Evolutionary conservation across 2,888 invertebrate species (phyloP).

Genomic region (Drosophila gaucha): DNA sequence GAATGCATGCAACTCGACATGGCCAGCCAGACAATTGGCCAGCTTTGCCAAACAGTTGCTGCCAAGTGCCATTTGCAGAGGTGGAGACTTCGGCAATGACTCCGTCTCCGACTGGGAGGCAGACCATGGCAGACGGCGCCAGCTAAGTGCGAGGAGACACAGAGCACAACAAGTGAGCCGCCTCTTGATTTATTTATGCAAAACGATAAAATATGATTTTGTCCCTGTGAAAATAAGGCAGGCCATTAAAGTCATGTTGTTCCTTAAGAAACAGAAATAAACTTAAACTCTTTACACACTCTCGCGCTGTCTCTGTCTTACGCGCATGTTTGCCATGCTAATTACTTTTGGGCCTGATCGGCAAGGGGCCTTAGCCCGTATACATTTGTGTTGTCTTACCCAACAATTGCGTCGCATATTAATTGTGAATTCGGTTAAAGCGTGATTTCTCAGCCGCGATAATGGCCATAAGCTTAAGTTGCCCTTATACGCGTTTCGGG

Average conservation of each 20-base stretch:
- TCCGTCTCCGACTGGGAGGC: neutral
- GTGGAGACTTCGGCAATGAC: conserved; percentile 3
- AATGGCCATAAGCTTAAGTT: conserved; percentile 41
- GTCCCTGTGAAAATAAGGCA: conserved; percentile 67
- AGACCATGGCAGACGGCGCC: conserved; percentile 64
- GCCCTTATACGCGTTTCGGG: conserved; percentile 31
- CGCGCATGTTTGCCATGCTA: conserved; percentile 60
- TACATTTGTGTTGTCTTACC: conserved; percentile 9
- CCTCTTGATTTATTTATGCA: conserved; percentile 76
- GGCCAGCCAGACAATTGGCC: conserved; percentile 73
- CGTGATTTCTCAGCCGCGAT: conserved; percentile 55
- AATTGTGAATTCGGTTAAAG: conserved; percentile 53
- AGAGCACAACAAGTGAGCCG: conserved; percentile 52
- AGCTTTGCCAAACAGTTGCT: conserved; percentile 42
- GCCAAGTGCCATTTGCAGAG: conserved; percentile 34
- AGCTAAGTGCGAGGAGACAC: conserved; percentile 46
- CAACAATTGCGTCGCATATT: conserved; percentile 71
- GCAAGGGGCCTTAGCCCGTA: conserved; percentile 3
- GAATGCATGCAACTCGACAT: conserved; percentile 47
- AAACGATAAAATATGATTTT: conserved; percentile 76
- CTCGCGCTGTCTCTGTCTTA: conserved; percentile 5
- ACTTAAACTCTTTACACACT: neutral
- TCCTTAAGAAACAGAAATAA: neutral
- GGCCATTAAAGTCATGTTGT: conserved; percentile 66
- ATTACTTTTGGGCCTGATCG: conserved; percentile 43